Conservation (phyloP, 2,888 invertebrate genomes). For the Hanleya hanleyi region DNA sequence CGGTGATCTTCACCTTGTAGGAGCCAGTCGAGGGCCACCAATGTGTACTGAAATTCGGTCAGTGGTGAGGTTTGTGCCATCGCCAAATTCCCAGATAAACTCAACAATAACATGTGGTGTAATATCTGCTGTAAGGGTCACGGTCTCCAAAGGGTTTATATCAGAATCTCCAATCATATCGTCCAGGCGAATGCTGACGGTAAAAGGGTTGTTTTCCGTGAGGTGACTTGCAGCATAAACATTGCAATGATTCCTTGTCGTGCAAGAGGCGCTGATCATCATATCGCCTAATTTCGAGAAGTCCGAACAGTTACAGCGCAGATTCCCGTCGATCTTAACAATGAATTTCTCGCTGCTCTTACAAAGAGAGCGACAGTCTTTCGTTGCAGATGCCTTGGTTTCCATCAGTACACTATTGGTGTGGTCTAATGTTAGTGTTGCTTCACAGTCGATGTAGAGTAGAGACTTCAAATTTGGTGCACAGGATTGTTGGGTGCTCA, state of each 20-base stretch:
- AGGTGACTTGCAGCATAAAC: no score
- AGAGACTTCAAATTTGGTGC: neutral
- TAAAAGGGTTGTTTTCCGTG: no score
- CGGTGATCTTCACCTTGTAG: slow-evolving; percentile 50
- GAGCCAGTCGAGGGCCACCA: slow-evolving; percentile 52
- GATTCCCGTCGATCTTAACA: neutral
- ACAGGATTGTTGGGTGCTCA: no score
- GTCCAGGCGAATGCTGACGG: no score
- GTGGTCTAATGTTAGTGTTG: neutral
- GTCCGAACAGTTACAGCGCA: neutral
- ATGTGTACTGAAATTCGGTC: slow-evolving; percentile 46
- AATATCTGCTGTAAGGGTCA: slow-evolving; percentile 42
- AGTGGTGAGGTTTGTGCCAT: slow-evolving; percentile 45
- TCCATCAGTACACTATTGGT: neutral
- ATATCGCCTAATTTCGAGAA: no score
- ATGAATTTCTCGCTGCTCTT: neutral
- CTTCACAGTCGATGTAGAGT: neutral
- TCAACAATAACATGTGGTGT: neutral
- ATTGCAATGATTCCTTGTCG: no score
- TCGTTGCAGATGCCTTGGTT: neutral
- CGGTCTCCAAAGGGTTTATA: slow-evolving; percentile 46
- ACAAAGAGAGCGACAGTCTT: neutral
- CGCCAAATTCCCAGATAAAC: slow-evolving; percentile 49
- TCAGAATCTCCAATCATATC: slow-evolving; percentile 9
- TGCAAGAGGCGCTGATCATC: no score